These are phyloP conservation scores for Sorex araneus DNA, from an alignment of 2,113 vertebrate genomes.

Conservation along the genomic window DNA sequence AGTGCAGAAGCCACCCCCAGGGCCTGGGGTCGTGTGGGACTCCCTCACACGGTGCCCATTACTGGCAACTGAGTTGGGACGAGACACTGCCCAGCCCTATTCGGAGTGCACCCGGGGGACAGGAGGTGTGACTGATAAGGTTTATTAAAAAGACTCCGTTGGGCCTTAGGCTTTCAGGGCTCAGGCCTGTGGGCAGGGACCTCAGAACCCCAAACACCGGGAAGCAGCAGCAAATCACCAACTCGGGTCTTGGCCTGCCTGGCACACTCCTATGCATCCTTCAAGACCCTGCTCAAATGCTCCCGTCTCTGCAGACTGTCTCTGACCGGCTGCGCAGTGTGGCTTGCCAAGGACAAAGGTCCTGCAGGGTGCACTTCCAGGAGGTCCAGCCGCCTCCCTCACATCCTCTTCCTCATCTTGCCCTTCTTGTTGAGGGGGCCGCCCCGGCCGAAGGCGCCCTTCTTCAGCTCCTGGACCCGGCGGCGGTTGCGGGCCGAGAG, in stretches of 20 bases:
- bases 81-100: no score
- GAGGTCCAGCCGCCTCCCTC: not conserved
- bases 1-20: not conserved
- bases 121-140: not conserved
- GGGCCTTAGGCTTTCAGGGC: not conserved
- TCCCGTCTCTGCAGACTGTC: not conserved
- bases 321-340: rapidly evolving
- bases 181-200: not conserved
- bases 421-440: slow-evolving; percentile 88
- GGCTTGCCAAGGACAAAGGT: rapidly evolving
- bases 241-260: not conserved
- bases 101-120: no score
- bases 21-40: not conserved
- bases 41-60: not conserved
- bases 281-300: not conserved
- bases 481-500: slow-evolving; percentile 89
- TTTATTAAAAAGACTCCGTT: slow-evolving; percentile 71
- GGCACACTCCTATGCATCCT: not conserved
- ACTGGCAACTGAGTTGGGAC: no score
- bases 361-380: not conserved
- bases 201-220: not conserved
- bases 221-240: not conserved
- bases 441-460: slow-evolving; percentile 93
- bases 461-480: slow-evolving; percentile 90
- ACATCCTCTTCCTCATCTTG: slow-evolving; percentile 94